Evolutionary conservation across 1,140 invertebrate genomes (phyloP).

Genomic region (Saccostrea cuccullata): DNA sequence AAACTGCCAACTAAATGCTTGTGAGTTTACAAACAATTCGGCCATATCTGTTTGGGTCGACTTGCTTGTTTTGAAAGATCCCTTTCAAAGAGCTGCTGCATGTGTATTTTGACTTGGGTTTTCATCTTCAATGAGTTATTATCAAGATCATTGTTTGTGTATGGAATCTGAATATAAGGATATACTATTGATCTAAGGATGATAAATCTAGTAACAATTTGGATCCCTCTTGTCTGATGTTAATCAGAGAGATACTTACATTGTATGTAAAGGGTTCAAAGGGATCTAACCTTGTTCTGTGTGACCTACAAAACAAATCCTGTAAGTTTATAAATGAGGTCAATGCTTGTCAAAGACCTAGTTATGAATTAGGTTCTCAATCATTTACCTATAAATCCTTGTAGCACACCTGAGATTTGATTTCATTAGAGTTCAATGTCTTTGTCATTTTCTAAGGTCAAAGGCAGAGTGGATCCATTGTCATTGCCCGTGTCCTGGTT

Average conservation of each 20-base stretch:
- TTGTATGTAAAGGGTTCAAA: neutral
- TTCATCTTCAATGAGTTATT: no score
- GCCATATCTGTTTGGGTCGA: no score
- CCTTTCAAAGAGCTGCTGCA: no score
- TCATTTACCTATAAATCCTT: neutral
- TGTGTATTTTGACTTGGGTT: no score
- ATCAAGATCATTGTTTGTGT: no score
- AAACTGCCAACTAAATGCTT: no score
- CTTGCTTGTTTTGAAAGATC: no score
- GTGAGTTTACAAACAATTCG: no score
- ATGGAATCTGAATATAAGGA: no score
- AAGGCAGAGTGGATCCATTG: neutral
- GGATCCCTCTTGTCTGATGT: neutral
- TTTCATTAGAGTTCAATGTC: slow-evolving; percentile 1
- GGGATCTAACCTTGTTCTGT: neutral
- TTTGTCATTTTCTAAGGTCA: neutral
- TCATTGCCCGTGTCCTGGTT: neutral
- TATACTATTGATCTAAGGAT: no score
- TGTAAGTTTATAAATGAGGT: neutral
- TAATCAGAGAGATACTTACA: neutral
- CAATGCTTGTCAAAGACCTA: neutral
- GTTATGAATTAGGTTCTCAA: neutral
- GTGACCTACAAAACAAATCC: neutral
- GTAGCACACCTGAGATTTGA: neutral
- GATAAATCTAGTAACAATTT: neutral